Evolutionary conservation across 2,888 invertebrate genomes (phyloP), one percentile per base, ranked within the genome.

Genomic region (Tetragonula carbonaria): DNA sequence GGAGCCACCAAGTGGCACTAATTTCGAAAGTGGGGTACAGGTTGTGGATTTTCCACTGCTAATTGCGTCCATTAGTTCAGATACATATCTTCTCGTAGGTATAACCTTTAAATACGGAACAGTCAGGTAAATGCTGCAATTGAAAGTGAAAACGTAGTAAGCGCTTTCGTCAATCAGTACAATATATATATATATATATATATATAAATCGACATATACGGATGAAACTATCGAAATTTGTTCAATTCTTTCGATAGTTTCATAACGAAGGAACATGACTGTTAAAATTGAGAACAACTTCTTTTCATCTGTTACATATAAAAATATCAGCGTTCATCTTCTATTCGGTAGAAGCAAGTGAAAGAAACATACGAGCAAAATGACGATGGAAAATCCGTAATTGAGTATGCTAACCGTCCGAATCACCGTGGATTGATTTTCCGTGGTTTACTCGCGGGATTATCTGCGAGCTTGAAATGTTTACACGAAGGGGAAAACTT

Each of bases 381-480:
- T 14, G 59, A 55, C 59, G 67, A 63, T 23, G 67, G 76, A 77
- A 87, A 87, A 80, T 86, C 82, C 67, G 87, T 89, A 92, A 91
- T 92, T 92, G 91, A 88, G 80, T 88, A 87, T 80, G 89, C 82
- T 88, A 90, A 89, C 87, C 77, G 63, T 14, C 76, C 51, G 55
- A 65, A 68, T 80, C 16, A 70, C 55, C 38, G 72, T 50, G 85
- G 83, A 91, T 91, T 91, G 90, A 92, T 91, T 91, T 91, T 87
- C 82, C 84, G 85, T 87, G 33, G 91, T 92, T 91, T 91, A 90
- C 91, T 89, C 84, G 85, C 67, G 76, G 91, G 92, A 92, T 92
- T 90, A 92, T 88, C 90, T 87, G 68, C 62, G 87, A 90, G 91
- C 90, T 90, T 88, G 88, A 90, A 91, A 90, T 92, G 87, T 91